Base-by-base conservation (phyloP, 2,797 vertebrate species). In the Rhodeus uyekii region DNA sequence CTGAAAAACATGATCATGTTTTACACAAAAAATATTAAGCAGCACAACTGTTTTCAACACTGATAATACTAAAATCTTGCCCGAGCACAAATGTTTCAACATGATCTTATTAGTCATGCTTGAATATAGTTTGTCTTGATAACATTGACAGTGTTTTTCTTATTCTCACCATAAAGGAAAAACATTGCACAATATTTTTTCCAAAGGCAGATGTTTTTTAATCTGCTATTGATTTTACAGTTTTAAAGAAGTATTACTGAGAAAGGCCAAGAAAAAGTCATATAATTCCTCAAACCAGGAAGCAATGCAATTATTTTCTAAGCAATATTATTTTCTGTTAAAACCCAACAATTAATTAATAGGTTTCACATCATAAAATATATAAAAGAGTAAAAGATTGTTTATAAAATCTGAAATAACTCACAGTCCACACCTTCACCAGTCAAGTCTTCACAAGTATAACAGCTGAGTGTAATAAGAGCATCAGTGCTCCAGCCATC, bases 401-500 rank as follows among this genome's bases (percentile, higher is more conserved):
- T 55, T 27, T 8, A 73, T 44, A 19, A 38, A 73, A 61, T 38
- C 29, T 32, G 34, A 42, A 77, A 64, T 32, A 64, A 80, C 77
- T 84, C 29, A 84, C 76, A 58, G 79, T 68, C 22, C 29, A 18
- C 9, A 14, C n/a, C 16, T 68, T 61, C 5, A 7, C 18, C 42
- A 24, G 14, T 38, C 22, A 27, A 44, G n/a, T 75, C 61, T 36
- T 82, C 61, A 74, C 50, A 58, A 12, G 67, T 76, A 27, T 8
- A 39, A 67, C 13, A 85, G 64, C 75, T n/a, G 72, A 61, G 50
- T 48, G 39, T 68, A 18, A 34, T 53, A 34, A 22, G 16, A 64
- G 38, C 86, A 75, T 60, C 64, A 80, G 42, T 29, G 63, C 75
- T 58, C n/a, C 84, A 89, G 80, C 68, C 75, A 86, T 78, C 87